phyloP scores from a whole-genome alignment of 2,888 invertebrate genomes.

The Euproctis similis region DNA sequence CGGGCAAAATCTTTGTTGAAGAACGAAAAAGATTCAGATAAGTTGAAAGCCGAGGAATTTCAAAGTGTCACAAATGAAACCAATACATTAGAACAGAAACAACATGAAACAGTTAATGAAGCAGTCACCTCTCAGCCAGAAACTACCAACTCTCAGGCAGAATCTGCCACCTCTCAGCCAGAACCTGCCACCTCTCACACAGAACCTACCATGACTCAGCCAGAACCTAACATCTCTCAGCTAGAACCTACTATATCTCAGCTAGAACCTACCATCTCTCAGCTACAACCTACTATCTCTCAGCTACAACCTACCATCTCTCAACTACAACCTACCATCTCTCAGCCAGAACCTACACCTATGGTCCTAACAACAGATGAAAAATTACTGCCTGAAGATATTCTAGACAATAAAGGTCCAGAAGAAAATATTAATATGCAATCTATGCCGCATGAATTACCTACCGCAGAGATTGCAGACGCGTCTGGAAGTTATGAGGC shows the following conservation, averaged over 20 bases:
- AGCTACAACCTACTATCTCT: constrained; percentile 14
- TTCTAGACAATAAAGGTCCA: constrained; percentile 41
- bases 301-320: constrained; percentile 18
- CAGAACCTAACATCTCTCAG: constrained; percentile 16
- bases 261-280: constrained; percentile 17
- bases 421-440: constrained; percentile 30
- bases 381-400: constrained; percentile 58
- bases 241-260: constrained; percentile 17
- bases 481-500: constrained; percentile 29
- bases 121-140: constrained; percentile 19
- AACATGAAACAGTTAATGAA: constrained; percentile 19
- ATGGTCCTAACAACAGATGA: constrained; percentile 63
- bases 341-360: constrained; percentile 25
- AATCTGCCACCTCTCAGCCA: constrained; percentile 14
- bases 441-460: constrained; percentile 18
- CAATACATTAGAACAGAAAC: constrained; percentile 12
- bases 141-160: constrained; percentile 17
- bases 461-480: constrained; percentile 19
- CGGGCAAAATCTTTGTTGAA: constrained; percentile 22
- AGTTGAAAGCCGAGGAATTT: constrained; percentile 11
- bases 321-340: constrained; percentile 18
- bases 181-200: constrained; percentile 19
- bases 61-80: too few relatives aligned
- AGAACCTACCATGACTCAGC: constrained; percentile 15
- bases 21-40: constrained; percentile 9